These are phyloP conservation scores for Carassius gibelio DNA, from an alignment of 2,113 vertebrate species.

Conservation along the genomic window DNA sequence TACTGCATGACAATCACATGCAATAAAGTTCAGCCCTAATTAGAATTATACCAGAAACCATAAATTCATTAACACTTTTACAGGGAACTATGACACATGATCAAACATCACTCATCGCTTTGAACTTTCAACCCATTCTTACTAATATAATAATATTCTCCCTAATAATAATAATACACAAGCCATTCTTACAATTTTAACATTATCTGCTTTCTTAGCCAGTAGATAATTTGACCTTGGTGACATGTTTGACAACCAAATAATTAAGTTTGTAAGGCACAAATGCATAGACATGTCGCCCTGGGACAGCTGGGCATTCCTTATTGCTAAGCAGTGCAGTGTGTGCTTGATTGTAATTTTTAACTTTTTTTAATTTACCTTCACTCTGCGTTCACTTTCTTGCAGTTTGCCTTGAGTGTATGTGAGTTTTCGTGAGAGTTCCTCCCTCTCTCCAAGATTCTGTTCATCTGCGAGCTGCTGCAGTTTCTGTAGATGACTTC, in stretches of 20 bases:
- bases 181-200: no score
- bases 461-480: constrained; percentile 85
- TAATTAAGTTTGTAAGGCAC: background rate
- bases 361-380: constrained; percentile 71
- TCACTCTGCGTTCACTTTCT: constrained; percentile 84
- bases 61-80: background rate
- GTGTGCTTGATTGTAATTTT: background rate
- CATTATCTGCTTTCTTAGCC: background rate
- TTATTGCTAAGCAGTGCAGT: background rate
- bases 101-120: background rate
- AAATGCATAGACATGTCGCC: background rate
- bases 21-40: no score
- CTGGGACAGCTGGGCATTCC: background rate
- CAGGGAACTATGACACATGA: no score
- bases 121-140: no score
- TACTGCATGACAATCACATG: no score
- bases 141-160: no score
- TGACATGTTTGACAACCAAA: background rate
- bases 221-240: background rate
- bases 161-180: no score
- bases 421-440: constrained; percentile 83
- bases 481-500: constrained; percentile 77
- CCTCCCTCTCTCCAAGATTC: constrained; percentile 85
- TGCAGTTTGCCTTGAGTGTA: constrained; percentile 78
- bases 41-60: background rate